These are phyloP conservation scores for Ciona savignyi DNA, from an alignment of 23 tunicate species.

Conservation along the genomic window DNA sequence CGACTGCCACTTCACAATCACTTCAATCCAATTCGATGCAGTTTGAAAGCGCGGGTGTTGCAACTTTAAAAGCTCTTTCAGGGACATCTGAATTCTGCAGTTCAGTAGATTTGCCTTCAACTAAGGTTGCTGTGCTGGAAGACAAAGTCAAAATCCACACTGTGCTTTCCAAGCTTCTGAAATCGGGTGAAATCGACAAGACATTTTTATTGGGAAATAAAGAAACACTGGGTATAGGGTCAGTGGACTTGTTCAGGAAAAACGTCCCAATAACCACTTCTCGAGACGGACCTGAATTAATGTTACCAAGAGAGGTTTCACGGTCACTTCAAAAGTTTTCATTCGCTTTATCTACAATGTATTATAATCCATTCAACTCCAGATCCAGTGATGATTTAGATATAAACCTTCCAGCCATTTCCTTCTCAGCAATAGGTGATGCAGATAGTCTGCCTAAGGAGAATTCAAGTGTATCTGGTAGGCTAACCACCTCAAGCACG, in stretches of 20 bases:
- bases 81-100: background rate
- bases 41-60: background rate
- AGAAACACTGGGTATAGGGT: background rate
- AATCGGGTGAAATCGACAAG: background rate
- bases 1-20: background rate
- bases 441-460: background rate
- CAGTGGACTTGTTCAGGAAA: background rate
- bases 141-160: background rate
- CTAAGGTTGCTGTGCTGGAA: background rate
- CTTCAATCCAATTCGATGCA: background rate
- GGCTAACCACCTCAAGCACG: background rate
- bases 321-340: background rate
- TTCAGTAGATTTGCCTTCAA: background rate
- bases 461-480: background rate
- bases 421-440: background rate
- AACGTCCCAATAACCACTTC: background rate
- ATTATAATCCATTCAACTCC: slow-evolving; percentile 3
- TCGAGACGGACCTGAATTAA: background rate
- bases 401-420: background rate
- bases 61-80: background rate
- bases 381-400: slow-evolving; percentile 3
- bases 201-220: background rate
- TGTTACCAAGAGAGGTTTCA: background rate
- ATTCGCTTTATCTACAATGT: slow-evolving; percentile 7
- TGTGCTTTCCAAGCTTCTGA: background rate